phyloP scores from a whole-genome alignment of 2,113 vertebrate species.

The Otis tarda region DNA sequence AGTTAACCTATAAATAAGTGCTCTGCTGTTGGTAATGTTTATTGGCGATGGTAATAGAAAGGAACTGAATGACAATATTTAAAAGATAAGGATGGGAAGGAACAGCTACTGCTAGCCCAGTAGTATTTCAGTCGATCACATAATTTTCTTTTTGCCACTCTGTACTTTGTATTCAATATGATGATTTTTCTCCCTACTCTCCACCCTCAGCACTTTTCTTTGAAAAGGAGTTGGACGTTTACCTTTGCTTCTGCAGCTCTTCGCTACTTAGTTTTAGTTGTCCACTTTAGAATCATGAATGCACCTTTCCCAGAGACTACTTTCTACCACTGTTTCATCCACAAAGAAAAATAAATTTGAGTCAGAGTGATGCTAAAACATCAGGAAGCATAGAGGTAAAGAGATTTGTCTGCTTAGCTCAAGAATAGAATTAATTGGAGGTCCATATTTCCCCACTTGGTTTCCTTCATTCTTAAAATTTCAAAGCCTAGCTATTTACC shows the following conservation, averaged over 20 bases:
- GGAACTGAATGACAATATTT: not conserved
- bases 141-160: not conserved
- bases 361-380: not conserved
- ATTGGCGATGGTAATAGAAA: not conserved
- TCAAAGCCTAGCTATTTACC: not conserved
- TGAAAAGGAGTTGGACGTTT: not conserved
- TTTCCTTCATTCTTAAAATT: not conserved
- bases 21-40: not conserved
- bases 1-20: not conserved
- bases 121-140: not conserved
- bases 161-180: not conserved
- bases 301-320: not conserved
- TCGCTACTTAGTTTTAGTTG: not conserved
- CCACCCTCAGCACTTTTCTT: not conserved
- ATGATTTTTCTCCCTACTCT: not conserved
- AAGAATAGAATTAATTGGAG: not conserved
- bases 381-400: not conserved
- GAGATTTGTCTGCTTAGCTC: not conserved
- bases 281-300: not conserved
- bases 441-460: not conserved
- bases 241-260: not conserved
- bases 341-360: not conserved
- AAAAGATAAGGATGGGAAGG: not conserved
- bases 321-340: not conserved
- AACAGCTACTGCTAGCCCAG: not conserved